Conservation (phyloP, 2,888 invertebrate genomes). For the Catocala sponsa region DNA sequence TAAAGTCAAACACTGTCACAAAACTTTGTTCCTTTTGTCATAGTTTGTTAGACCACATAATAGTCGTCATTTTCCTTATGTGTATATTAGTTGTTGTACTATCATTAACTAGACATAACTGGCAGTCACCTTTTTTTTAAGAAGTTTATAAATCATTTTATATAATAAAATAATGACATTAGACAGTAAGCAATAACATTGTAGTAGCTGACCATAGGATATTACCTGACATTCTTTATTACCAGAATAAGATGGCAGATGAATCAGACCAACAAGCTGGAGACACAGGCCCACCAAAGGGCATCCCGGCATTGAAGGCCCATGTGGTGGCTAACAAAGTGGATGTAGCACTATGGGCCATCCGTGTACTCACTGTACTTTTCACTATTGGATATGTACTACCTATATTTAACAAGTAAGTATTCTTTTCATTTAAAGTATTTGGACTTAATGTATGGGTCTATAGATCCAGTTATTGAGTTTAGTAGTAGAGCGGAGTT, state of each 20-base stretch:
- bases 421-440: constrained; percentile 32
- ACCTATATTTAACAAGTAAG: constrained; percentile 95
- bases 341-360: constrained; percentile 95
- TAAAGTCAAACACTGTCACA: constrained; percentile 31
- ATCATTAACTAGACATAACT: constrained; percentile 9
- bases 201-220: too few species aligned
- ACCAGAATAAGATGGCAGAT: constrained; percentile 73
- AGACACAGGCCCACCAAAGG: constrained; percentile 83
- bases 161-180: too few species aligned
- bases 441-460: too few species aligned
- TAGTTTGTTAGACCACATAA: constrained; percentile 20
- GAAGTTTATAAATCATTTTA: too few species aligned
- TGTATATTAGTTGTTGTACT: constrained; percentile 4
- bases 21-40: constrained; percentile 14
- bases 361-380: constrained; percentile 94
- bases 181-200: too few species aligned
- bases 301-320: constrained; percentile 90
- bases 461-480: too few species aligned
- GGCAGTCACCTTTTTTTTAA: too few species aligned
- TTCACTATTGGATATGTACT: constrained; percentile 95
- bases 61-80: constrained; percentile 23
- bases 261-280: constrained; percentile 68
- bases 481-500: too few species aligned
- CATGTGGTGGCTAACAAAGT: constrained; percentile 95
- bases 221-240: constrained; percentile 15